Evolutionary conservation across 2,888 invertebrate genomes (phyloP).

Genomic region (Callosobruchus maculatus): DNA sequence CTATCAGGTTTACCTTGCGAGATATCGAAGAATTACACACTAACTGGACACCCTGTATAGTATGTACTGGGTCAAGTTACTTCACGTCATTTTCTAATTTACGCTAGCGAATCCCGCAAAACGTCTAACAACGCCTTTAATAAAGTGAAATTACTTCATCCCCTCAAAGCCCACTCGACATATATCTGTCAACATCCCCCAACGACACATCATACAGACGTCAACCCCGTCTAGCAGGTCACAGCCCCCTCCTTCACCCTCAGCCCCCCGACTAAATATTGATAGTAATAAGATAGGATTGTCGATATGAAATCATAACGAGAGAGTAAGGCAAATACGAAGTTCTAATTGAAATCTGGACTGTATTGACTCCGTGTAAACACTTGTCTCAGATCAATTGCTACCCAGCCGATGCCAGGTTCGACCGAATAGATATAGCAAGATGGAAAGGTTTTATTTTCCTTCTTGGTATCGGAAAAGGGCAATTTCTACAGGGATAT

Average conservation of each 20-base stretch:
- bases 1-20: no score
- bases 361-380: constrained; percentile 49
- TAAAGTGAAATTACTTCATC: not conserved
- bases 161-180: not conserved
- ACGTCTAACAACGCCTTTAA: no score
- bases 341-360: constrained; percentile 50
- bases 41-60: no score
- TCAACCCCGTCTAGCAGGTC: not conserved
- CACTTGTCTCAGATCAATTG: constrained; percentile 49
- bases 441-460: not conserved
- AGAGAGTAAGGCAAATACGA: constrained; percentile 48
- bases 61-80: no score
- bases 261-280: constrained; percentile 23
- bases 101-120: no score
- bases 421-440: not conserved
- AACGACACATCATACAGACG: not conserved
- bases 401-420: not conserved
- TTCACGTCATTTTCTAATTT: no score
- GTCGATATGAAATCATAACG: constrained; percentile 51
- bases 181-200: not conserved
- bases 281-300: constrained; percentile 32
- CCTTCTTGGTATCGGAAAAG: not conserved
- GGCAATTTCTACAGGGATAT: not conserved
- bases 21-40: no score
- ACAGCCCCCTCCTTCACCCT: not conserved